phyloP scores from a whole-genome alignment of 2,113 vertebrate species.

The Panurus biarmicus region DNA sequence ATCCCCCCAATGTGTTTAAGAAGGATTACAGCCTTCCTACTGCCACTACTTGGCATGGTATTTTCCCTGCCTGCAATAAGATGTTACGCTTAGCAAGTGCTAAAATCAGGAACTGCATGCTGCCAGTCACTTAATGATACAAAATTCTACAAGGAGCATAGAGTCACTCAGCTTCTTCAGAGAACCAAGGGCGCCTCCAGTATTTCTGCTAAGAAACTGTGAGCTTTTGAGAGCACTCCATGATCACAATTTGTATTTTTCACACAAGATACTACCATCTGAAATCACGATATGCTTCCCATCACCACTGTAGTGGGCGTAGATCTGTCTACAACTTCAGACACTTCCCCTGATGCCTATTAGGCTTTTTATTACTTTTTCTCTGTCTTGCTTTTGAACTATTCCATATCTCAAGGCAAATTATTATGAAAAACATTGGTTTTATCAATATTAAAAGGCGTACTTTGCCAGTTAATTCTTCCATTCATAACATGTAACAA shows the following conservation, averaged over 20 bases:
- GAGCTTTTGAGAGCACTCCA: constrained; percentile 8
- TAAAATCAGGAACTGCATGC: neutral
- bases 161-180: neutral
- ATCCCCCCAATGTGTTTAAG: neutral
- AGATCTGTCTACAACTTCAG: neutral
- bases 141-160: neutral
- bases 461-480: neutral
- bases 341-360: neutral
- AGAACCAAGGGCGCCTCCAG: neutral
- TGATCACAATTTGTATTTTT: neutral
- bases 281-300: neutral
- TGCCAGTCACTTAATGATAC: neutral
- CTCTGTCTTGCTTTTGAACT: neutral
- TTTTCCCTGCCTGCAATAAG: neutral
- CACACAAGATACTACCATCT: neutral
- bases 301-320: neutral
- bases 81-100: neutral
- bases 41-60: neutral
- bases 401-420: neutral
- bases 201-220: neutral
- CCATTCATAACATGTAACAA: neutral
- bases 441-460: neutral
- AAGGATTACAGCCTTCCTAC: constrained; percentile 5
- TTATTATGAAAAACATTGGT: neutral
- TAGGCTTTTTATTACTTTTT: neutral